Evolutionary conservation across 2,113 vertebrate genomes (phyloP), one percentile per base, ranked within the genome.

Genomic region (Perca fluviatilis): DNA sequence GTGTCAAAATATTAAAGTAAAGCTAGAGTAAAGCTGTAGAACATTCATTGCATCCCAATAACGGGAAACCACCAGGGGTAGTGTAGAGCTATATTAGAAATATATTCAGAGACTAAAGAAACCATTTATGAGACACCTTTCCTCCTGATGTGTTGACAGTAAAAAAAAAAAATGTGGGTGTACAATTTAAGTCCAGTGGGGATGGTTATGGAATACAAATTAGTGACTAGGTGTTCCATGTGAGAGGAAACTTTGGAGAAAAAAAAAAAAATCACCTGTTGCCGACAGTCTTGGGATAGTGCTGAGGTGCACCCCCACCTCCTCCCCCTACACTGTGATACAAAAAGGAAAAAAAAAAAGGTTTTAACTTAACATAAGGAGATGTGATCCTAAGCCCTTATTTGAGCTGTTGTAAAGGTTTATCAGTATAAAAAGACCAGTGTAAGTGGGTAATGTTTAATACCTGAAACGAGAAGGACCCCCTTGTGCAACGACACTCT

Each of bases 391-490:
- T 77, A 47, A 30, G 6, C 30, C 40, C 73, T 36, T 23, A 16
- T 60, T 66, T 66, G 27, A 72, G 57, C 27, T 46, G 5, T 19
- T 73, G 47, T 1, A 54, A 27, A 58, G 16, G 9, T 13, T 30
- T 61, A 14, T 1, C 6, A 40, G 23, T 57, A n/a, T 66, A 43
- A 58, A 61, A 25, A 8, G 6, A 1, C 1, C 0, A 4, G 1
- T 19, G 30, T 18, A 1, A 25, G 3, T 1, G 16, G 2, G 7
- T 10, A 6, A 25, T 46, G 54, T 16, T 58, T 3, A 61, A 19
- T 94, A 99, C 98, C 98, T 99, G 98, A 99, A 98, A 99, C 97
- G 98, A 99, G 98, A 99, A 99, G 98, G 98, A 97, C 97, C 98
- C 98, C 98, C 98, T 99, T 97, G 97, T 97, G 97, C 98, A 95